Percentiles rank a stretch among this genome's conserved stretches.
phyloP scores from a whole-genome alignment of 2,888 invertebrate genomes.

The Himalopsyche japonica region DNA sequence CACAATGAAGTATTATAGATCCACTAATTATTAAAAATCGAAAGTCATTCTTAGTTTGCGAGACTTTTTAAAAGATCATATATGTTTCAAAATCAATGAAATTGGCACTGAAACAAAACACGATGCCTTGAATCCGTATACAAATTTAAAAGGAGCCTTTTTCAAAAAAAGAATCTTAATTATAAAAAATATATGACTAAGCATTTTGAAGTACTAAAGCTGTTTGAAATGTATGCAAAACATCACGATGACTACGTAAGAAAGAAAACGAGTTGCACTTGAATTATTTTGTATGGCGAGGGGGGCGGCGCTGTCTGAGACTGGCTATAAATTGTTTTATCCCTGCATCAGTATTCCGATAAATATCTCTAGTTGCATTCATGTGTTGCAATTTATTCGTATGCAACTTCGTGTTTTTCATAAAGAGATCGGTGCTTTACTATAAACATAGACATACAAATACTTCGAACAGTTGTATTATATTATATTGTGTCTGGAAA shows the following conservation, averaged over 20 bases:
- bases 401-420: not conserved
- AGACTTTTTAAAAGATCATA: too few species aligned
- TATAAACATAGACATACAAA: too few species aligned
- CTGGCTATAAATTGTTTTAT: conserved; percentile 21
- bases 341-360: conserved; percentile 4
- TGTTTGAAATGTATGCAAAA: not conserved
- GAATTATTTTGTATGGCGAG: not conserved
- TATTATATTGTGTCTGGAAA: too few species aligned
- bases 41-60: too few species aligned
- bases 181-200: not conserved
- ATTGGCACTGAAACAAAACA: too few species aligned
- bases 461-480: too few species aligned
- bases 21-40: too few species aligned
- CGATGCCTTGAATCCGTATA: too few species aligned
- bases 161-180: too few species aligned
- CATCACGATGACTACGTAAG: not conserved
- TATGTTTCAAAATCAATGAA: too few species aligned
- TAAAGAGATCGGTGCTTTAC: not conserved
- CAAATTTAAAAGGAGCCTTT: too few species aligned
- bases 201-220: not conserved
- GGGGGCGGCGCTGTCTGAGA: not conserved
- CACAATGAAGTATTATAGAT: too few species aligned
- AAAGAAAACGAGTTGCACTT: not conserved
- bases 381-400: conserved; percentile 8
- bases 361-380: conserved; percentile 9